Base-by-base conservation (phyloP, 2,888 invertebrate genomes). In the Agonopterix arenella region DNA sequence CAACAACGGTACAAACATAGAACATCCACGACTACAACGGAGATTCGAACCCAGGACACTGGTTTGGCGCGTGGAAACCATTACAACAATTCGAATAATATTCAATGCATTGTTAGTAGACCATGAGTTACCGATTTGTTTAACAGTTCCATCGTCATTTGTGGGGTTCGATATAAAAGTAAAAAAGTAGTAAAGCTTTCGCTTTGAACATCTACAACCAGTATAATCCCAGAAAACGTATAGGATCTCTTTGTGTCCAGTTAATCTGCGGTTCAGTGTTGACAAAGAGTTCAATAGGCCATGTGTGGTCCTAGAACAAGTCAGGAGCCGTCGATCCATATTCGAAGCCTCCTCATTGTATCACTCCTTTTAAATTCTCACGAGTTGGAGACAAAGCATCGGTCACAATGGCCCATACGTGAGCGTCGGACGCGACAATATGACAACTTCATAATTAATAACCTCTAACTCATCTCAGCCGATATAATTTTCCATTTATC, bases 401-500 rank as follows among this genome's bases (percentile, higher is more conserved):
- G 48, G 49, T 67, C 63, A 86, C 84, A 86, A 86, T 80, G 61
- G 69, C 58, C 58, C 52, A 70, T 79, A 82, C 85, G 85, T 84
- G 84, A 80, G 76, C 70, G 76, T 64, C 69, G 62, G 62, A 61
- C 67, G 74, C 73, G 83, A 84, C 85, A 82, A 80, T 84, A 77
- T 85, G 88, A 83, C 88, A 81, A 73, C 83, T 83, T 79, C 80
- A 84, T 88, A 88, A 88, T 88, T 89, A 89, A 89, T 89, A 86
- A 84, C 88, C 81, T 80, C 77, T 76, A 80, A 76, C 76, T 83
- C 84, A 86, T 88, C 83, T 80, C 73, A 66, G 74, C 80, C 80
- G 82, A 88, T 89, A 88, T 85, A 83, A 88, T 88, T 84, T 84
- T 79, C 59, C 84, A 86, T 88, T 85, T 85, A 88, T 86, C 85